Evolutionary conservation across 2,888 invertebrate genomes (phyloP).

Genomic region (Nymphalis polychloros): DNA sequence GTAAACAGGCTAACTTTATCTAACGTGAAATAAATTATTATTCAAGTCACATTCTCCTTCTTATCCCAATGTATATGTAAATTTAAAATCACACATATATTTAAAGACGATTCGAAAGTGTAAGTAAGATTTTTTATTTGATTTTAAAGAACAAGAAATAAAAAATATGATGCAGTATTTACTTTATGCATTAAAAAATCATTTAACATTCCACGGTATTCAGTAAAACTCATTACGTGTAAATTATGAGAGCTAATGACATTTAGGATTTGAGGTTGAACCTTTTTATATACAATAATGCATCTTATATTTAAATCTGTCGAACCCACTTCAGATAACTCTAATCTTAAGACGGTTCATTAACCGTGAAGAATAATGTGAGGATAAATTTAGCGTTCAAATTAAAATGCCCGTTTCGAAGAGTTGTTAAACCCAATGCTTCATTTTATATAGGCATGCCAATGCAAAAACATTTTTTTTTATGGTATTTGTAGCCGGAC

Average conservation of each 20-base stretch:
- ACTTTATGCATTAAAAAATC: neutral
- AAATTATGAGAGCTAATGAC: neutral
- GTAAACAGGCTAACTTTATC: no score
- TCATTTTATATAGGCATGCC: neutral
- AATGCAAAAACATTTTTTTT: no score
- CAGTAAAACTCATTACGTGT: neutral
- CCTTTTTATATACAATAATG: neutral
- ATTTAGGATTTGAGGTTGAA: neutral
- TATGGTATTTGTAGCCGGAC: no score
- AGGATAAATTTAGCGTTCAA: neutral
- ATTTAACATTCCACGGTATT: neutral
- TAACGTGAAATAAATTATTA: no score
- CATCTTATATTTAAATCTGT: constrained; percentile 12
- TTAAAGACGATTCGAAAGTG: no score
- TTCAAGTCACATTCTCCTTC: no score
- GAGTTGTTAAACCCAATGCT: neutral
- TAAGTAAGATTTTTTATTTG: no score
- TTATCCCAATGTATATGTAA: no score
- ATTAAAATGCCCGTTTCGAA: neutral
- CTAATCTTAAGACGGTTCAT: constrained; percentile 20
- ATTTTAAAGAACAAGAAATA: no score
- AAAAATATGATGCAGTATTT: no score
- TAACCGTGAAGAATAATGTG: constrained; percentile 18
- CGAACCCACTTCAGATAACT: constrained; percentile 4
- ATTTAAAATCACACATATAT: no score